phyloP scores from a whole-genome alignment of 2,888 invertebrate species.

The Mantis religiosa region DNA sequence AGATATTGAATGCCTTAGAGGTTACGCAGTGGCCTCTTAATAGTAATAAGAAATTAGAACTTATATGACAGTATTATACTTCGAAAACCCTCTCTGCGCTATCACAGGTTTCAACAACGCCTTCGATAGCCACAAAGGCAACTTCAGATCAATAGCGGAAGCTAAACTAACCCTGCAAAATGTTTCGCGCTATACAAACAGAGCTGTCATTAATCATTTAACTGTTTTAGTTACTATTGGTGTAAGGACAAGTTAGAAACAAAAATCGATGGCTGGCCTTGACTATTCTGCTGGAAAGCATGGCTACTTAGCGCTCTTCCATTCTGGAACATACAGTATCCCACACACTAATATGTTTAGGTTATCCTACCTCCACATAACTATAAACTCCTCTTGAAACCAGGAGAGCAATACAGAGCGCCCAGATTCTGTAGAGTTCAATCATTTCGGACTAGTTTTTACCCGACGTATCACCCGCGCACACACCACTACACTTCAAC shows the following conservation, averaged over 20 bases:
- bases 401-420: conserved; percentile 22
- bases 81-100: not conserved
- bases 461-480: conserved; percentile 6
- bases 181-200: not conserved
- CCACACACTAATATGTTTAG: not conserved
- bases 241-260: not conserved
- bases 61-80: not conserved
- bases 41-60: too few relatives aligned
- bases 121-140: not conserved
- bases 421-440: conserved; percentile 20
- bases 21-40: not conserved
- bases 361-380: conserved; percentile 25
- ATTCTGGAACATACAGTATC: not conserved
- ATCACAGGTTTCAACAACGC: not conserved
- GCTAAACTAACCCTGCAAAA: not conserved
- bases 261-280: conserved; percentile 16
- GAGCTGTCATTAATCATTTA: not conserved
- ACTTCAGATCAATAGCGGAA: not conserved
- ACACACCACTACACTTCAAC: conserved; percentile 7
- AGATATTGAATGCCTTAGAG: not conserved
- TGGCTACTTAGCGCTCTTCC: not conserved
- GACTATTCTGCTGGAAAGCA: conserved; percentile 1
- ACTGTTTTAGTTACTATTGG: too few relatives aligned
- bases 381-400: conserved; percentile 24
- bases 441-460: conserved; percentile 21